These are phyloP conservation scores for Bombus polaris DNA, from an alignment of 1,140 invertebrate genomes.

Conservation along the genomic window DNA sequence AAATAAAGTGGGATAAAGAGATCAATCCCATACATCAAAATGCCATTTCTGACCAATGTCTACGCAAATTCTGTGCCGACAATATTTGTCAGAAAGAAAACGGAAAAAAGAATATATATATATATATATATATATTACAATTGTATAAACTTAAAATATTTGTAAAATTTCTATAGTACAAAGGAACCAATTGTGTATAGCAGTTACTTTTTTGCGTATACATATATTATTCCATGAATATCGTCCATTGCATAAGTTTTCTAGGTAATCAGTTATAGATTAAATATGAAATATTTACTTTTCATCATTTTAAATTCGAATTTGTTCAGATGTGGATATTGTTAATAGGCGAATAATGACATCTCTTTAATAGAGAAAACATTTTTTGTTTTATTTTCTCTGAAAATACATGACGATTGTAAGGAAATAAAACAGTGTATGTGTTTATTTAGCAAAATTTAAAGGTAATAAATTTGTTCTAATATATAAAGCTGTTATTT, in stretches of 20 bases:
- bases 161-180: conserved; percentile 61
- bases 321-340: not conserved
- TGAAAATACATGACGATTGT: not conserved
- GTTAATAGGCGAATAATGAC: not conserved
- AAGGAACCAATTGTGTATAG: conserved; percentile 47
- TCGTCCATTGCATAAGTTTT: conserved; percentile 43
- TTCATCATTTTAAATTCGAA: conserved; percentile 29
- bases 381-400: conserved; percentile 20
- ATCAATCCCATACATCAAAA: not conserved
- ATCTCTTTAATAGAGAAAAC: conserved; percentile 9
- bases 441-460: conserved; percentile 12
- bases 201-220: conserved; percentile 41
- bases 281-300: conserved; percentile 45
- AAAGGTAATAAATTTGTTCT: conserved; percentile 25
- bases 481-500: not conserved
- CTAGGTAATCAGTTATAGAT: conserved; percentile 47
- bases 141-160: conserved; percentile 39
- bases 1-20: not conserved
- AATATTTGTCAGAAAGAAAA: conserved; percentile 28
- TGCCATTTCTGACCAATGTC: conserved; percentile 2
- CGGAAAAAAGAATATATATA: not conserved
- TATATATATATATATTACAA: conserved; percentile 7
- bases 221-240: conserved; percentile 37
- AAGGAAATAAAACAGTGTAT: conserved; percentile 7
- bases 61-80: conserved; percentile 12